A percentile compares a stretch with the other conserved stretches of the same genome.
phyloP scores from a whole-genome alignment of 2,797 vertebrate species.

The Menidia menidia region DNA sequence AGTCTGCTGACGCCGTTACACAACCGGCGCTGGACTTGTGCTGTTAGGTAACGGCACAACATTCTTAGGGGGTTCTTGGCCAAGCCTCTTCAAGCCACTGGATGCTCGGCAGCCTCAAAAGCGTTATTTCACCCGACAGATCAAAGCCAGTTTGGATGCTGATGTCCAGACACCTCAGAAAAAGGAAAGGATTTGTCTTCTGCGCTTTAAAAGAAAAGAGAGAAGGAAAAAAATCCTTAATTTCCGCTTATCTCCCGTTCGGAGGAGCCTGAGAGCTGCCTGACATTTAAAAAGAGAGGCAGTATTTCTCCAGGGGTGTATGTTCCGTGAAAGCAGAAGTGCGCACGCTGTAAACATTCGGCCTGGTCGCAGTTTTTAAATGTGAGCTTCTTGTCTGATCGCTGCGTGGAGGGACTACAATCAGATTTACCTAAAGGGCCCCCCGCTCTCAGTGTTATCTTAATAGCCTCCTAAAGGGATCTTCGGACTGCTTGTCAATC shows the following conservation, averaged over 20 bases:
- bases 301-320: background rate
- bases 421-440: constrained; percentile 28
- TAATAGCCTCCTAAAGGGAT: constrained; percentile 42
- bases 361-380: constrained; percentile 21
- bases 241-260: constrained; percentile 9
- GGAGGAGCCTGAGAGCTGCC: background rate
- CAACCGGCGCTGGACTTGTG: background rate
- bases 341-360: constrained; percentile 5
- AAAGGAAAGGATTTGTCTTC: background rate
- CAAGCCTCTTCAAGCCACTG: background rate
- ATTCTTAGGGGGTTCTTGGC: background rate
- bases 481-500: constrained; percentile 35
- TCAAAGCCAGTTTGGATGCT: background rate
- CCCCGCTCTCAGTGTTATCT: constrained; percentile 40
- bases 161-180: background rate
- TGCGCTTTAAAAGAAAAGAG: background rate
- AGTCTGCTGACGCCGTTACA: background rate
- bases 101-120: background rate
- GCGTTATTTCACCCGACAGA: background rate
- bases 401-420: constrained; percentile 4
- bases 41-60: background rate
- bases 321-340: constrained; percentile 18
- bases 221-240: background rate
- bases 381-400: constrained; percentile 31
- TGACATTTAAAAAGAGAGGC: constrained; percentile 41